Base-by-base conservation (phyloP, 2,797 vertebrate species). In the Pangasius larnaudii region DNA sequence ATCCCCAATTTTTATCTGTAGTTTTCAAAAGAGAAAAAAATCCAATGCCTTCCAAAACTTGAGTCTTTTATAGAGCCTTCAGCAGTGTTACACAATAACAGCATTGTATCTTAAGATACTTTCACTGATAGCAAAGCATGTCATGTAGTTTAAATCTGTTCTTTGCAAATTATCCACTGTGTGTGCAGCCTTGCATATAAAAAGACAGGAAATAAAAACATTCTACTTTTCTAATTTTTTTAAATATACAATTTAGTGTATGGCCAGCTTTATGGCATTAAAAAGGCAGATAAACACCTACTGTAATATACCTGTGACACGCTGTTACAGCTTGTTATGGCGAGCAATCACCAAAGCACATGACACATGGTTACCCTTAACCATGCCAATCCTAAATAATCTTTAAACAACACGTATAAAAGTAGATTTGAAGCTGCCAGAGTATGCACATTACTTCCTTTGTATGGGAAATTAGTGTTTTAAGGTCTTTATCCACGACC, bases 321-420 rank as follows among this genome's bases (percentile, higher is more conserved):
- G 27, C 36, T 56, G 10, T 33, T 79, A 79, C 51, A 56, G 18
- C n/a, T 19, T 33, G 51, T 79, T 56, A 79, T 56, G 18, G 16
- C 1, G 30, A 80, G 36, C 11, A 27, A 36, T 79, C 30, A 33
- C 46, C 5, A 53, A 53, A 53, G 30, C 74, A 53, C 46, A 36
- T 6, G 49, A 14, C 30, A 24, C 75, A 78, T 19, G 49, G 16
- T 30, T 53, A 53, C 49, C 2, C n/a, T 58, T 24, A 79, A 56
- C 30, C 10, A 79, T 58, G 39, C 18, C 53, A 36, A 58, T 36
- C 53, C 9, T 1, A 79, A 79, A 58, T 36, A 33, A 79, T 36
- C 77, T 79, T 58, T 58, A 79, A 58, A 79, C 77, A 56, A 22
- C 77, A 79, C 0, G 18, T 79, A 79, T 22, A 58, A 36, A 79